Base-by-base conservation (phyloP, 2,113 vertebrate genomes). In the Passer domesticus region DNA sequence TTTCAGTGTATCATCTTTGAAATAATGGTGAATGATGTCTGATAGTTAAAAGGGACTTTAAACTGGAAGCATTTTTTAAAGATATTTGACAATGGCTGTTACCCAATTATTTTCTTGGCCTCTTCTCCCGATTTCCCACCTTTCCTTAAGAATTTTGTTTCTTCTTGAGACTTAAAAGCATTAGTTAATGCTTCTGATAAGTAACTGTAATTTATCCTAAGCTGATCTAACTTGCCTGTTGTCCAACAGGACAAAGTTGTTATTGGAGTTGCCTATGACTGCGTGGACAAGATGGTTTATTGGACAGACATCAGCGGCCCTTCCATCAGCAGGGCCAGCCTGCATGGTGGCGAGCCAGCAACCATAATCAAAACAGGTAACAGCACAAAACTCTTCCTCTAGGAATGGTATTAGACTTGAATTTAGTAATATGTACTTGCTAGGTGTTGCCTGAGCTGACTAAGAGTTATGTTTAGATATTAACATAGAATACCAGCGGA, bases 291-390 rank as follows among this genome's bases (percentile, higher is more conserved):
- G 96, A 98, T 99, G 98, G 98, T 99, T 62, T 99, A 99, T 95
- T 99, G 99, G 99, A 99, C 99, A 4, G 99, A 99, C 82, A 99
- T 99, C 96, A 98, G 98, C 0, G 98, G 98, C 17, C 99, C 98
- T 43, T 98, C 99, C 0, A 99, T 99, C 83, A 99, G 98, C 96
- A 98, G 98, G 78, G 99, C 98, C 89, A 99, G 97, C 69, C 96
- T 99, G 31, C 96, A 98, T 20, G 99, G 99, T 0, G 99, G 99
- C 33, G 99, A 99, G 49, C 98, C 99, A 43, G 75, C 95, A 30
- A 92, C 96, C 13, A 96, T 99, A 89, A 97, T 99, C 74, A 97
- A 85, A 95, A 98, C 98, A 98, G 99, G 99, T 99, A 96, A 87
- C 30, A 53, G 24, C 46, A 69, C 19, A 31, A 60, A 55, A 58